Evolutionary conservation across 1,140 invertebrate genomes (phyloP), one percentile per base, ranked within the genome.

Genomic region (Apis florea): DNA sequence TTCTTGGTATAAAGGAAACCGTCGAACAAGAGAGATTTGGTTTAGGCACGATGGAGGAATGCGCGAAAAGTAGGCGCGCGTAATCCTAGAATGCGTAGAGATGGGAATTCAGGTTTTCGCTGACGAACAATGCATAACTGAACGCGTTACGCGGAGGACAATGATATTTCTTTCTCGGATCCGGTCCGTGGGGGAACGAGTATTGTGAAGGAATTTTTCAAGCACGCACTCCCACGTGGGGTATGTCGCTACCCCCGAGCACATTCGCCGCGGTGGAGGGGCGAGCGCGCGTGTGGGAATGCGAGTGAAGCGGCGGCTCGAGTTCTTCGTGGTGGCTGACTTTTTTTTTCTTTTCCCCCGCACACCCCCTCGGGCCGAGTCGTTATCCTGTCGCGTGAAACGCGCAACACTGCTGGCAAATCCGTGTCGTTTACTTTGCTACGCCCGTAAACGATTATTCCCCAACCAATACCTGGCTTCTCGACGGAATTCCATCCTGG

Each of bases 161-260:
- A 85, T 87, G 85, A 87, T 72, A 86, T 83, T 87, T 87, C 73
- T 86, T 72, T 79, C 70, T n/a, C 31, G 66, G 31, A 66, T 53
- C 59, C 51, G n/a, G n/a, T 21, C 53, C 74, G 85, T 86, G 78
- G 79, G 86, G 75, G 79, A 89, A 76, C 69, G 75, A 78, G 85
- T 87, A 87, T 87, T 84, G 79, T 82, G 69, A 78, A 71, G 71
- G 67, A 76, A 88, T 79, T 81, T 87, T 87, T 85, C 71, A 87
- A 87, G 81, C 82, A 81, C 84, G 63, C 72, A 85, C 84, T 88
- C 87, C 80, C 84, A 86, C 83, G 83, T 87, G 82, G 88, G 82
- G 76, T 83, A 82, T 58, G 66, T 63, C 56, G 61, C 70, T 76
- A 82, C 86, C 79, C 82, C 61, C 79, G 68, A 63, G 72, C 72